Base-by-base conservation (phyloP, 2,888 invertebrate genomes). In the Pollenia amentaria region DNA sequence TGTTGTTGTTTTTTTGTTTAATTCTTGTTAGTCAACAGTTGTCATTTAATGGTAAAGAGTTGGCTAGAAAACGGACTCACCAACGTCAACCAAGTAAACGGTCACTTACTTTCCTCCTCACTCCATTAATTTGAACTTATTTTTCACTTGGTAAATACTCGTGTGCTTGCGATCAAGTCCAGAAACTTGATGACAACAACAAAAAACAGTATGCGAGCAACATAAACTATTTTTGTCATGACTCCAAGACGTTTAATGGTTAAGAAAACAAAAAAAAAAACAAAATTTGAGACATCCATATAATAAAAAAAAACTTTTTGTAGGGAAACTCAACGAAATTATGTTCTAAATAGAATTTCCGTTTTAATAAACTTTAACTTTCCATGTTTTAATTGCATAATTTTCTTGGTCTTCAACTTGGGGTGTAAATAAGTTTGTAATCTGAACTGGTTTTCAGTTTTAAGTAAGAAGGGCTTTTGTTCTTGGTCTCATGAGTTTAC, bases 11-110 rank as follows among this genome's bases (percentile, higher is more conserved):
- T 0, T 11, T 40, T 3, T 51, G 40, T 21, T 46, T 9, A 60
- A n/a, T 51, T 78, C 62, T 69, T 67, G 44, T 69, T 64, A 67
- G 73, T 51, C 62, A 81, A 77, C 77, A 81, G 77, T 87, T 87
- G 80, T 78, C 77, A 75, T 81, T 78, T 78, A 75, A 75, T 76
- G 55, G 29, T 29, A 29, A 29, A 81, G 69, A 55, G 62, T 69
- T 62, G 67, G 14, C 29, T 64, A 38, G 65, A 29, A 29, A 29
- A 42, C n/a, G n/a, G 16, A 65, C 18, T 38, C 29, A 51, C 12
- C 12, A 38, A 18, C 48, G 57, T 73, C 12, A 51, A 51, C 1
- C 48, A 21, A 48, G 8, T 42, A 14, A 40, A 73, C 67, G 60
- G 69, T 40, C 75, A 42, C n/a, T 72, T n/a, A 44, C 42, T 53